These are phyloP conservation scores for Euleptes europaea DNA, from an alignment of 2,113 vertebrate genomes.

Conservation along the genomic window DNA sequence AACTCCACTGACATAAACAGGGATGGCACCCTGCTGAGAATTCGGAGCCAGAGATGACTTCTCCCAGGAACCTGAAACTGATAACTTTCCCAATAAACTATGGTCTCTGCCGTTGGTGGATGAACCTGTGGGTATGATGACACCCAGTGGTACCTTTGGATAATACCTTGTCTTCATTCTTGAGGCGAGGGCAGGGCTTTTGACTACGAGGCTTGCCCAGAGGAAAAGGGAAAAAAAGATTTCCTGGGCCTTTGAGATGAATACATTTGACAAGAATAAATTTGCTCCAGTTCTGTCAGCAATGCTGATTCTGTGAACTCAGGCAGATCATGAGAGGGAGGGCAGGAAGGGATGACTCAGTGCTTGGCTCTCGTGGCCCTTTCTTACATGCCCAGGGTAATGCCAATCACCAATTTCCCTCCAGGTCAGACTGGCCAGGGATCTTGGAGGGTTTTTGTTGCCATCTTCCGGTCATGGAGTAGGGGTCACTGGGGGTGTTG, in stretches of 20 bases:
- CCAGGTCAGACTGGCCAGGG: too few relatives aligned
- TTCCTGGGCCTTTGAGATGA: not conserved
- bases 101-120: not conserved
- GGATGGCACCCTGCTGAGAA: not conserved
- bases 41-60: not conserved
- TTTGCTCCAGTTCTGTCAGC: too few relatives aligned
- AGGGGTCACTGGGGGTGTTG: too few relatives aligned
- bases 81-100: not conserved
- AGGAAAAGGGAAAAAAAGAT: not conserved
- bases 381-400: too few relatives aligned
- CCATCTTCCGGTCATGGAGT: too few relatives aligned
- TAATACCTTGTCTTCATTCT: not conserved
- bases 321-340: too few relatives aligned
- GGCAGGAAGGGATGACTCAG: too few relatives aligned
- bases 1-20: not conserved
- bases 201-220: not conserved
- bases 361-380: too few relatives aligned
- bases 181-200: not conserved
- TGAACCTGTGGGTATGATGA: not conserved
- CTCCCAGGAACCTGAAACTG: not conserved
- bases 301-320: too few relatives aligned
- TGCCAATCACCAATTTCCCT: too few relatives aligned
- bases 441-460: too few relatives aligned
- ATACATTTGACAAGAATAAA: not conserved
- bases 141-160: not conserved